phyloP scores from a whole-genome alignment of 1,140 invertebrate genomes.

The Maconellicoccus hirsutus region DNA sequence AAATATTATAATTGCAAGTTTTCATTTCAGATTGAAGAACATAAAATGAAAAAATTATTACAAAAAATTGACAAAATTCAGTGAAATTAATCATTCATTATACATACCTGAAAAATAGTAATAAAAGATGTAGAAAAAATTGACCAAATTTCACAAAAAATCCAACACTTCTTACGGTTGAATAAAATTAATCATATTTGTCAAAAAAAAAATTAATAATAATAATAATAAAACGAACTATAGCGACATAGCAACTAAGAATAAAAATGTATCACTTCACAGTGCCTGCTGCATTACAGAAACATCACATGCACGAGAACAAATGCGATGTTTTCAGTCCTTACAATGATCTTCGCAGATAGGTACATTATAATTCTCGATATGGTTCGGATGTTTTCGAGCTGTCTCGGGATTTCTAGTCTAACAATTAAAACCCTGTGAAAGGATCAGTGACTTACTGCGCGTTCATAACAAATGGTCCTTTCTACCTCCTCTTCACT shows the following conservation, averaged over 20 bases:
- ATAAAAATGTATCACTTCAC: not conserved
- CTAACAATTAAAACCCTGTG: not conserved
- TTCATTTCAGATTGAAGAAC: too few species aligned
- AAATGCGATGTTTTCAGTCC: not conserved
- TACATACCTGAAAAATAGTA: too few species aligned
- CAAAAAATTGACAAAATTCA: too few species aligned
- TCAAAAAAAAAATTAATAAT: not conserved
- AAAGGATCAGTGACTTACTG: not conserved
- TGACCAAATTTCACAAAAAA: too few species aligned
- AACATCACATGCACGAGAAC: conserved; percentile 14
- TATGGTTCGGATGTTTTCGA: conserved; percentile 15
- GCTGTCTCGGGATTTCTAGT: conserved; percentile 7
- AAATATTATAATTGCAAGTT: too few species aligned
- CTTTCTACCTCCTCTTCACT: not conserved
- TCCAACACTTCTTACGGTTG: too few species aligned
- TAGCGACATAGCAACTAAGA: not conserved
- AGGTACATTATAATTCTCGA: not conserved
- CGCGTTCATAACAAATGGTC: not conserved
- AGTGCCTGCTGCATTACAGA: not conserved
- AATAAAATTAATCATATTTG: too few species aligned
- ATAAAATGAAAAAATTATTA: too few species aligned
- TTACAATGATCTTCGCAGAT: not conserved
- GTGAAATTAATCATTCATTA: too few species aligned
- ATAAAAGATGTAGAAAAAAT: too few species aligned
- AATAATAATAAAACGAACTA: not conserved